These are phyloP conservation scores for Sebastes diaconus DNA, from an alignment of 2,797 vertebrate species.

Conservation along the genomic window DNA sequence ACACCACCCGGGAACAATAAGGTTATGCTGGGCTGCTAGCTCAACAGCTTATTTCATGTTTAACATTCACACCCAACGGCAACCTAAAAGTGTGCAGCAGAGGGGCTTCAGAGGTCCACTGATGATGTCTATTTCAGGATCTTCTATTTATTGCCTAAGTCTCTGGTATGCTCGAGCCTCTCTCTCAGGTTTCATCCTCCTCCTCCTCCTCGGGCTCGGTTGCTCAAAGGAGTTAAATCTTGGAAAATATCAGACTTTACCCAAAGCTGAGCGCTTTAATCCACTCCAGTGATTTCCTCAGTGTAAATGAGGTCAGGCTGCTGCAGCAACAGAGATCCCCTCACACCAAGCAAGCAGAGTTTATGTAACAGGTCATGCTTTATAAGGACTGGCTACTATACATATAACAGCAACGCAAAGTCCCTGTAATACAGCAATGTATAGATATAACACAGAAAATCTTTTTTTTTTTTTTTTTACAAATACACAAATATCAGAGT, in stretches of 20 bases:
- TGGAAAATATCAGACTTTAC: constrained; percentile 41
- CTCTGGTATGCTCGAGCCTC: constrained; percentile 71
- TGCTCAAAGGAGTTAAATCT: constrained; percentile 46
- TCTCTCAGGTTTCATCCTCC: constrained; percentile 77
- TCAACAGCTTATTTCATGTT: constrained; percentile 8
- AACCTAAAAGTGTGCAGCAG: constrained; percentile 23
- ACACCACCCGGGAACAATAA: not conserved
- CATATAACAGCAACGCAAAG: constrained; percentile 41
- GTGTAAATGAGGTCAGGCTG: constrained; percentile 50
- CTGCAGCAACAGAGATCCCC: constrained; percentile 34
- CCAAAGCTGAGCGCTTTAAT: constrained; percentile 49
- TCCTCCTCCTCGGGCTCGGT: constrained; percentile 20
- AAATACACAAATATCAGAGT: not conserved
- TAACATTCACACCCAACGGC: not conserved
- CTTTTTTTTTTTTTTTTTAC: too few species aligned
- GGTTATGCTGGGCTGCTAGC: not conserved
- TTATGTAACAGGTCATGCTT: constrained; percentile 72
- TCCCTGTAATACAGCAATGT: constrained; percentile 22
- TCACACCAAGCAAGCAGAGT: constrained; percentile 7
- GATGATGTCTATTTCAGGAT: constrained; percentile 81
- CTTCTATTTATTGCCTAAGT: constrained; percentile 84
- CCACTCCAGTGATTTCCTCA: constrained; percentile 33
- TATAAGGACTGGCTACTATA: constrained; percentile 46
- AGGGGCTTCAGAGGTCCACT: constrained; percentile 46
- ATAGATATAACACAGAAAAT: not conserved